Evolutionary conservation across 2,113 vertebrate species (phyloP).

Genomic region (Dendropsophus ebraccatus): DNA sequence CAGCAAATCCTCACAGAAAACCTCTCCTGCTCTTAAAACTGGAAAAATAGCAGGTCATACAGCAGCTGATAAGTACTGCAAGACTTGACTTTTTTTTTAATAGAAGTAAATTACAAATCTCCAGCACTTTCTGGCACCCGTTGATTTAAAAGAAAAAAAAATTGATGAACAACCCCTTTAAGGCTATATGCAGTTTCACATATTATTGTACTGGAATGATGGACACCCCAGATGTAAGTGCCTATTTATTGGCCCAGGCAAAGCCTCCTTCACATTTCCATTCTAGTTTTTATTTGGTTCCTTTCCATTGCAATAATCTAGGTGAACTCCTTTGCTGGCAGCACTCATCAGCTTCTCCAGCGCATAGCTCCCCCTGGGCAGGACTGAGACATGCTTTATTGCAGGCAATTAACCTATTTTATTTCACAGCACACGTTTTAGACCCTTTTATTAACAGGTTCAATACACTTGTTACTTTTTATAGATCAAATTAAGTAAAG

Average conservation of each 20-base stretch:
- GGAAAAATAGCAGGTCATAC: no score
- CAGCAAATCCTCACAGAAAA: no score
- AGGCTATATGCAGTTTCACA: no score
- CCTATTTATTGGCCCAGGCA: neutral
- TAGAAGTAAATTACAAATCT: no score
- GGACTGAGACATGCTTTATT: conserved; percentile 56
- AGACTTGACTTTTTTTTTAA: no score
- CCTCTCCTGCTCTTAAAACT: no score
- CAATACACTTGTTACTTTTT: conserved; percentile 55
- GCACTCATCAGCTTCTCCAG: conserved; percentile 3
- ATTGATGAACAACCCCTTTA: no score
- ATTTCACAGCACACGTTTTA: conserved; percentile 47
- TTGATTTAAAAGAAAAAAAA: no score
- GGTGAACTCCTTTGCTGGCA: conserved; percentile 4
- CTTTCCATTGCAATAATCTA: conserved; percentile 9
- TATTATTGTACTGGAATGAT: no score
- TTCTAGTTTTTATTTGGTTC: conserved; percentile 10
- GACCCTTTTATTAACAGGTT: conserved; percentile 57
- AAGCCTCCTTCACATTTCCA: neutral
- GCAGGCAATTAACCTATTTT: conserved; percentile 59
- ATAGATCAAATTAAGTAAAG: conserved; percentile 58
- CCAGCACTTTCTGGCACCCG: no score
- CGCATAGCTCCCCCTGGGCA: conserved; percentile 43
- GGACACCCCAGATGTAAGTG: no score
- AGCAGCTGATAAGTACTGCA: no score